Conservation (phyloP, 2,888 invertebrate genomes). For the Elmis aenea region DNA sequence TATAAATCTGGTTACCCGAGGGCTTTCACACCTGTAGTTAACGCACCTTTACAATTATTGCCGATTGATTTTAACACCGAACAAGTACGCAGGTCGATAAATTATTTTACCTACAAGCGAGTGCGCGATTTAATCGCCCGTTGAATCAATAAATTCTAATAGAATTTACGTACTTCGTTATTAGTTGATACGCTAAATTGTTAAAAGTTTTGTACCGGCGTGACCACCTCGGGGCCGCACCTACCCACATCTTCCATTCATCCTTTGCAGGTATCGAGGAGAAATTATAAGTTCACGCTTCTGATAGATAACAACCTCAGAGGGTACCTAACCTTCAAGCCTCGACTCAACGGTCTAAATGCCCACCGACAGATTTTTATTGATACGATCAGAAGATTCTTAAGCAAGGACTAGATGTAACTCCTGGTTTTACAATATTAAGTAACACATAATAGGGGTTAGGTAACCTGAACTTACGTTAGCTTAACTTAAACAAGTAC, state of each 20-base stretch:
- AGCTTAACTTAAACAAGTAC: too few species aligned
- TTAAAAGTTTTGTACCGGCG: too few species aligned
- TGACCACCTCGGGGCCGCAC: conserved; percentile 27
- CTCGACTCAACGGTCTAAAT: conserved; percentile 5
- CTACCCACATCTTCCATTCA: conserved; percentile 20
- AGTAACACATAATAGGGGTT: too few species aligned
- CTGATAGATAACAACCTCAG: conserved; percentile 12
- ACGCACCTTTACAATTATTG: conserved; percentile 18
- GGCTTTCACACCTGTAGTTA: conserved; percentile 17
- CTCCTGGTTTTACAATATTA: background rate
- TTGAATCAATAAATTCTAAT: conserved; percentile 18
- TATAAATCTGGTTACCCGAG: conserved; percentile 15
- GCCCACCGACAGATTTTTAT: conserved; percentile 4
- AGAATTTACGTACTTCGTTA: too few species aligned
- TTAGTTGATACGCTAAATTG: too few species aligned
- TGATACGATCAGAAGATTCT: conserved; percentile 1
- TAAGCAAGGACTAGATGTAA: conserved; percentile 1
- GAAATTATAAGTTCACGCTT: conserved; percentile 17
- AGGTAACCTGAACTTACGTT: too few species aligned
- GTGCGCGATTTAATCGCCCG: conserved; percentile 17
- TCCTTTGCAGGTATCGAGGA: conserved; percentile 20
- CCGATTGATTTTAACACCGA: conserved; percentile 18
- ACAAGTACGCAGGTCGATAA: conserved; percentile 15
- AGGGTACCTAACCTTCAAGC: conserved; percentile 9
- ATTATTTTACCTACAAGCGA: conserved; percentile 17